Percentiles rank a stretch among this genome's conserved stretches.
phyloP scores from a whole-genome alignment of 2,797 vertebrate species.

The Cheirogaleus major region DNA sequence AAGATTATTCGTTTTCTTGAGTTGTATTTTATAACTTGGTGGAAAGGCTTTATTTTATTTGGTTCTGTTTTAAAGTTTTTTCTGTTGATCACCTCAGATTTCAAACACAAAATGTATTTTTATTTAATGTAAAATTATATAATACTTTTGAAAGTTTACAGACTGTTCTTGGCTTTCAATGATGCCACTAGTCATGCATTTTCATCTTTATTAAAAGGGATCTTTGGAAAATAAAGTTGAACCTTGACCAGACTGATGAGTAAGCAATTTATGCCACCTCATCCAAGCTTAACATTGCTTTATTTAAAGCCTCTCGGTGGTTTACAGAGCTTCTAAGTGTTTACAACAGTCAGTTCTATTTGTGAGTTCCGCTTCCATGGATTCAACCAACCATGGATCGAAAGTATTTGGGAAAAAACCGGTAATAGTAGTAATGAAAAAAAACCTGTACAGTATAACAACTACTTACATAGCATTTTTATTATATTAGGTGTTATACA shows the following conservation, averaged over 20 bases:
- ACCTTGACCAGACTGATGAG: not conserved
- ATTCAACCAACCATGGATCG: not conserved
- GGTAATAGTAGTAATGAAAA: not conserved
- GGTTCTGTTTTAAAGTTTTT: not conserved
- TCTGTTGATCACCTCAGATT: not conserved
- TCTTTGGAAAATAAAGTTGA: slow-evolving; percentile 38
- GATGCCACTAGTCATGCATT: not conserved
- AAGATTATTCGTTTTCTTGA: not conserved
- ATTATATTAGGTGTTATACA: not conserved
- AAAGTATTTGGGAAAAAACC: not conserved
- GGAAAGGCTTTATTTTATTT: slow-evolving; percentile 7
- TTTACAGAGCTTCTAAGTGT: not conserved
- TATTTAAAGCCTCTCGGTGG: not conserved
- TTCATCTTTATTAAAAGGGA: not conserved
- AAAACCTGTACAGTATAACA: not conserved
- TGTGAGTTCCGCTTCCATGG: not conserved
- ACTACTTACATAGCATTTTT: not conserved
- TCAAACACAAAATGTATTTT: not conserved
- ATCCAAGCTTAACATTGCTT: not conserved
- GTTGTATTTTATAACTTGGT: not conserved
- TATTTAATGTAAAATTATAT: not conserved
- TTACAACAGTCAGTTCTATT: not conserved
- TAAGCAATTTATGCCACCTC: not conserved
- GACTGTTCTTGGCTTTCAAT: not conserved
- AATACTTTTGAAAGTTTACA: not conserved